Conservation (phyloP, 1,140 invertebrate genomes). For the Cephus cinctus region DNA sequence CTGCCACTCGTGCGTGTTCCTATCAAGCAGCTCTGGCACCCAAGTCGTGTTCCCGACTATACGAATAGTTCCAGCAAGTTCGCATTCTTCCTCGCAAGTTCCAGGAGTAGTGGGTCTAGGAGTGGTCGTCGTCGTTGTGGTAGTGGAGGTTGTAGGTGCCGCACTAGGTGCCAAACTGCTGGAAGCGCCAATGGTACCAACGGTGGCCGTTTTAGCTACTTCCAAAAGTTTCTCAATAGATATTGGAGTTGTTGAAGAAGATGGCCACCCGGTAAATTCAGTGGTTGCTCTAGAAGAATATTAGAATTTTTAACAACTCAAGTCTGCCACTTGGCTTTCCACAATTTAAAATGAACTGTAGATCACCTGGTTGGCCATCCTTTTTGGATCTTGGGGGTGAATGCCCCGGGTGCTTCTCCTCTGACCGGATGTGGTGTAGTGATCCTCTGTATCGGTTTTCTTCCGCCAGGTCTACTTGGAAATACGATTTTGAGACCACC, state of each 20-base stretch:
- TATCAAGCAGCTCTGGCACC: conserved; percentile 81
- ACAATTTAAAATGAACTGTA: too few species aligned
- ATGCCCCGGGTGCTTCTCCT: conserved; percentile 44
- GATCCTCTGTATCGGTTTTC: conserved; percentile 61
- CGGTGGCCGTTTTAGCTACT: conserved; percentile 66
- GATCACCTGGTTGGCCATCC: conserved; percentile 76
- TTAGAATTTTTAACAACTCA: too few species aligned
- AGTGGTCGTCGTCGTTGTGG: conserved; percentile 76
- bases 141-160: conserved; percentile 61
- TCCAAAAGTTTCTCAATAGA: conserved; percentile 79
- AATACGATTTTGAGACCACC: conserved; percentile 72
- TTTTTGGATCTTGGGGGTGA: conserved; percentile 71
- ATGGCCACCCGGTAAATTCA: conserved; percentile 87
- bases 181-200: conserved; percentile 45
- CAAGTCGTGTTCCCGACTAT: conserved; percentile 78
- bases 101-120: conserved; percentile 78
- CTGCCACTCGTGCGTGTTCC: conserved; percentile 84
- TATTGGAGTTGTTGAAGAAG: conserved; percentile 78
- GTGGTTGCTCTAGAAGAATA: conserved; percentile 77
- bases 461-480: conserved; percentile 74
- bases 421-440: conserved; percentile 58
- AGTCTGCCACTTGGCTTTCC: too few species aligned
- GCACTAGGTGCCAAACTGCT: conserved; percentile 41
- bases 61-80: conserved; percentile 80
- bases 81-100: conserved; percentile 74